phyloP scores from a whole-genome alignment of 2,113 vertebrate genomes.

The Heloderma charlesbogerti region DNA sequence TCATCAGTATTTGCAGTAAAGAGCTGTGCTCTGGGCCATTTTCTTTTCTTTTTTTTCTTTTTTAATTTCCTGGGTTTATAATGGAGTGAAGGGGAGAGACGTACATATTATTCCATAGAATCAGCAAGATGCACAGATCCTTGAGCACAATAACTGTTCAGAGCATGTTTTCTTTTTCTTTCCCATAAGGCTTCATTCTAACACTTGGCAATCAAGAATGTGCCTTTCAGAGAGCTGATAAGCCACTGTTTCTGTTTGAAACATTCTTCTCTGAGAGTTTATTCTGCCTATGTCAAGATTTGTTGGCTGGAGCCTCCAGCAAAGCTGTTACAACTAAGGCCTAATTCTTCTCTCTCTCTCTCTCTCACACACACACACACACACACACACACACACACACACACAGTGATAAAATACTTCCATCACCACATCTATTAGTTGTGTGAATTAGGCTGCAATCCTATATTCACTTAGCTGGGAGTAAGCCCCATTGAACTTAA shows the following conservation, averaged over 20 bases:
- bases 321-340: constrained; percentile 28
- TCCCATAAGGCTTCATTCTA: constrained; percentile 58
- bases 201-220: constrained; percentile 62
- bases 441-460: not conserved
- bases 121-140: constrained; percentile 19
- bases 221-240: constrained; percentile 55
- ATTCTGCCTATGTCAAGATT: constrained; percentile 32
- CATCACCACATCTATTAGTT: not conserved
- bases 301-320: constrained; percentile 24
- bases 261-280: not conserved
- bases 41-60: constrained; percentile 48
- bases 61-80: constrained; percentile 39
- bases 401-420: not conserved
- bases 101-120: not conserved
- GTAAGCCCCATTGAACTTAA: not conserved
- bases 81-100: not conserved
- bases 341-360: not conserved
- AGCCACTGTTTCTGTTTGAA: constrained; percentile 46
- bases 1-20: too few species aligned
- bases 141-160: not conserved
- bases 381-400: too few species aligned
- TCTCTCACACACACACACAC: not conserved
- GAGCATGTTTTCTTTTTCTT: constrained; percentile 54
- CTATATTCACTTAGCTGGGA: not conserved
- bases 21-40: constrained; percentile 31